Evolutionary conservation across 92 coral and sea anemone species (phyloP).

Genomic region (Porites divaricata): DNA sequence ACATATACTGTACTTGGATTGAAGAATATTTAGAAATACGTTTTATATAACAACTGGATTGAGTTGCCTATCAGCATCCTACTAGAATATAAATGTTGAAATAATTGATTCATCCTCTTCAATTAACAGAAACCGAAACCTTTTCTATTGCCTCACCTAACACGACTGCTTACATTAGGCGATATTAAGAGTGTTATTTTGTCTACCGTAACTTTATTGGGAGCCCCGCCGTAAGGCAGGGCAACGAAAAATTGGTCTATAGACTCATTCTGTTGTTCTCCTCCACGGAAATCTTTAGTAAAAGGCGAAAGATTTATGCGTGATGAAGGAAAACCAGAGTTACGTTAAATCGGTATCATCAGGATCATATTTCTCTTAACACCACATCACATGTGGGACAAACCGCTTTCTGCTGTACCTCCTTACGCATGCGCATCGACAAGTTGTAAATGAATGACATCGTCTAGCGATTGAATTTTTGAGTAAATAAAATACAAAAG

Average conservation of each 20-base stretch:
- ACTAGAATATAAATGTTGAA: too few relatives aligned
- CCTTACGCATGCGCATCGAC: not conserved
- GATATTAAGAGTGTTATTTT: too few relatives aligned
- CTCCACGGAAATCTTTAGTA: conserved; percentile 92
- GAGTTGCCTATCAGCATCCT: not conserved
- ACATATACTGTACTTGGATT: not conserved
- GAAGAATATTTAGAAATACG: not conserved
- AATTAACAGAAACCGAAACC: not conserved
- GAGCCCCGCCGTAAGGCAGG: conserved; percentile 92
- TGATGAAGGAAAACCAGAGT: conserved; percentile 58
- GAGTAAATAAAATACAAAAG: too few relatives aligned
- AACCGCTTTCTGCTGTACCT: not conserved
- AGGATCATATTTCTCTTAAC: not conserved
- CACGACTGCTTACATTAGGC: too few relatives aligned
- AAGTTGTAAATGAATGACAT: not conserved
- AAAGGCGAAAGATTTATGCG: conserved; percentile 85
- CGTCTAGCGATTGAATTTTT: too few relatives aligned
- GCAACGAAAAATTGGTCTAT: conserved; percentile 95
- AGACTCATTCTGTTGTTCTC: conserved; percentile 89
- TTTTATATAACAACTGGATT: not conserved
- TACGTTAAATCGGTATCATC: not conserved
- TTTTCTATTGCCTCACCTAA: too few relatives aligned
- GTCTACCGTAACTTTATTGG: not conserved
- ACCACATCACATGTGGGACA: not conserved
- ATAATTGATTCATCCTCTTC: not conserved